Conservation (phyloP, 2,888 invertebrate genomes). For the Trachelus iudaicus region DNA sequence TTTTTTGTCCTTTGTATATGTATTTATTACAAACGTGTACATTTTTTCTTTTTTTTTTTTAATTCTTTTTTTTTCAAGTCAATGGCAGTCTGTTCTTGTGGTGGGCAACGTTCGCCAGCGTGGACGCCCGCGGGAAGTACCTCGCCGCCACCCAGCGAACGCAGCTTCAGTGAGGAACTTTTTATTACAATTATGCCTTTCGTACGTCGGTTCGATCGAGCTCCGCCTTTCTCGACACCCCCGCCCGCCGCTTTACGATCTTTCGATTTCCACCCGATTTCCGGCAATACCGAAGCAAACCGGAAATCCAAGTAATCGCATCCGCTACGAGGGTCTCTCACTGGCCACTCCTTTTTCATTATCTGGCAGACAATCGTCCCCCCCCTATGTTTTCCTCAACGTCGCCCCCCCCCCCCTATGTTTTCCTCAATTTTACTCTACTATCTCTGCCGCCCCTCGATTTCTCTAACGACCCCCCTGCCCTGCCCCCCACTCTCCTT, state of each 20-base stretch:
- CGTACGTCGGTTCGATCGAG: constrained; percentile 16
- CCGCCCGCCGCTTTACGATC: not conserved
- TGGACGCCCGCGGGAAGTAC: constrained; percentile 13
- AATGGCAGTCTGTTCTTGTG: constrained; percentile 52
- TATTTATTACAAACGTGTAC: constrained; percentile 43
- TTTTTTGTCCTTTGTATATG: constrained; percentile 21
- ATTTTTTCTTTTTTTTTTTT: constrained; percentile 3
- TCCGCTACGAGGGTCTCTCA: not conserved
- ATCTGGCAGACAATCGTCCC: not conserved
- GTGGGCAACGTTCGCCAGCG: constrained; percentile 30
- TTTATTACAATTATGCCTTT: constrained; percentile 22
- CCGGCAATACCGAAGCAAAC: not conserved
- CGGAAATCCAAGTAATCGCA: not conserved
- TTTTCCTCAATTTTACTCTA: not conserved
- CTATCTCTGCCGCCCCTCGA: not conserved
- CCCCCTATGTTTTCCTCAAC: not conserved
- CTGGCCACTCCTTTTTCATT: not conserved
- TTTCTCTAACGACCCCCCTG: not conserved
- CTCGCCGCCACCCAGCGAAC: constrained; percentile 32
- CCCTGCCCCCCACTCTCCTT: not conserved
- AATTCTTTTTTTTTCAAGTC: constrained; percentile 26
- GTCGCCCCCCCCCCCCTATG: too few species aligned
- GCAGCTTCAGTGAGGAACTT: constrained; percentile 44
- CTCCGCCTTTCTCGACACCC: not conserved
- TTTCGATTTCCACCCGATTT: not conserved